Evolutionary conservation across 2,113 vertebrate genomes (phyloP), one percentile per base, ranked within the genome.

Genomic region (Tetrao urogallus): DNA sequence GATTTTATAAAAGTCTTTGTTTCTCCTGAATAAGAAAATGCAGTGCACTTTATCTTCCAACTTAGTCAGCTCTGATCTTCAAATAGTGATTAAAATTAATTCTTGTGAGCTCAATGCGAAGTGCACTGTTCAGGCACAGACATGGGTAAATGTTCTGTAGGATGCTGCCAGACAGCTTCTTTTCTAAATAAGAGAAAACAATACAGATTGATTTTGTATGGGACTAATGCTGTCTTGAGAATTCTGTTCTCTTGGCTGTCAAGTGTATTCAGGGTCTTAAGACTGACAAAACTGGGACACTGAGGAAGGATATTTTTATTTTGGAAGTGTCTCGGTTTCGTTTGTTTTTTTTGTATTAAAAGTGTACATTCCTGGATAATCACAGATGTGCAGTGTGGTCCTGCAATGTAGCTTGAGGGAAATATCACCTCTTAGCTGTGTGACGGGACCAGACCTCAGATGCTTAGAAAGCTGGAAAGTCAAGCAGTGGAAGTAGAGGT

Each of bases 51-150:
- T 27, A 47, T 25, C 20, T 79, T 87, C 54, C 54, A 43, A 6
- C 69, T 91, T 84, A 80, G 8, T 77, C 28, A 19, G 38, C 45
- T 87, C 21, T 30, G 20, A 15, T 50, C 54, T 93, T 76, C 43
- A 79, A 78, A 80, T 19, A 84, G 34, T 34, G 50, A 85, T 67
- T 83, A 77, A 82, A 94, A 88, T 54, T 3, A 89, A 64, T 88
- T 91, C 58, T 84, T 82, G 13, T 60, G 82, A 92, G 47, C 57
- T 88, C 54, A 54, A 81, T 94, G 69, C 86, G 48, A 84, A 90
- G 74, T 78, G 40, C 27, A 58, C 10, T 70, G 20, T 83, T 86
- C 32, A 70, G 81, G 60, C 70, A 66, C 32, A 76, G 48, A 13
- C 3, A 43, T 40, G 7, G 40, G 71, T 83, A 75, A 89, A 60